A percentile compares a stretch with the other conserved stretches of the same genome.
Conservation (phyloP, 2,888 invertebrate species). For the Neoscelio sp. region DNA sequence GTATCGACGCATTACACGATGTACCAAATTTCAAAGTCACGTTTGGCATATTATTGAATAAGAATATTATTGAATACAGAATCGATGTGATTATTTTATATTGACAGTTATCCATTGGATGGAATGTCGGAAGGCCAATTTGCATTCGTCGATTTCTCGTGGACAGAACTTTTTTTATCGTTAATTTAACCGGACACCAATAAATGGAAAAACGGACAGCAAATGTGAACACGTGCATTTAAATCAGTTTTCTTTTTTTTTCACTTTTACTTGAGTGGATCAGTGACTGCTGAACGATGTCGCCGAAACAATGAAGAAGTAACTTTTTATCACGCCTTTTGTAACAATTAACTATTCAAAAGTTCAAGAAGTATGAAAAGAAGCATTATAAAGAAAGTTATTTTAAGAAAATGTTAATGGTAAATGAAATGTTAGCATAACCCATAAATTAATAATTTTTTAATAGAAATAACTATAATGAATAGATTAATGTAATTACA, state of each 20-base stretch:
- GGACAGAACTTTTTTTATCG: conserved; percentile 44
- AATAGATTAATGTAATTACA: conserved; percentile 33
- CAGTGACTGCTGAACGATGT: conserved; percentile 7
- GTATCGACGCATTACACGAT: too few species aligned
- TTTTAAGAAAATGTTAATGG: background rate
- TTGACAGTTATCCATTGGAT: conserved; percentile 27
- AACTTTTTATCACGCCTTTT: conserved; percentile 4
- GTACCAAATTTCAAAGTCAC: conserved; percentile 18
- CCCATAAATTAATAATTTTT: too few species aligned
- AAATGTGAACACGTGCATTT: conserved; percentile 55
- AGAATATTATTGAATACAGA: conserved; percentile 24
- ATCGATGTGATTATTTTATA: conserved; percentile 36
- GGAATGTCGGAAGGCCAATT: conserved; percentile 29
- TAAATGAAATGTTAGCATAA: too few species aligned
- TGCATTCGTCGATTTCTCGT: conserved; percentile 45
- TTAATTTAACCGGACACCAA: conserved; percentile 37
- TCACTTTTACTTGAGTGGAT: conserved; percentile 17
- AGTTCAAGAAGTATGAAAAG: background rate
- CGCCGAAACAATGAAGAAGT: conserved; percentile 19
- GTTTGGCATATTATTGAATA: conserved; percentile 33
- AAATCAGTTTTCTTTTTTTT: conserved; percentile 35
- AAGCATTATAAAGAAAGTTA: background rate
- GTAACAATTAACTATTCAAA: conserved; percentile 8
- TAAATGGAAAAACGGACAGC: conserved; percentile 41
- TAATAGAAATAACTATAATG: too few species aligned